phyloP scores from a whole-genome alignment of 2,888 invertebrate genomes.

The Falcaria lacertinaria region DNA sequence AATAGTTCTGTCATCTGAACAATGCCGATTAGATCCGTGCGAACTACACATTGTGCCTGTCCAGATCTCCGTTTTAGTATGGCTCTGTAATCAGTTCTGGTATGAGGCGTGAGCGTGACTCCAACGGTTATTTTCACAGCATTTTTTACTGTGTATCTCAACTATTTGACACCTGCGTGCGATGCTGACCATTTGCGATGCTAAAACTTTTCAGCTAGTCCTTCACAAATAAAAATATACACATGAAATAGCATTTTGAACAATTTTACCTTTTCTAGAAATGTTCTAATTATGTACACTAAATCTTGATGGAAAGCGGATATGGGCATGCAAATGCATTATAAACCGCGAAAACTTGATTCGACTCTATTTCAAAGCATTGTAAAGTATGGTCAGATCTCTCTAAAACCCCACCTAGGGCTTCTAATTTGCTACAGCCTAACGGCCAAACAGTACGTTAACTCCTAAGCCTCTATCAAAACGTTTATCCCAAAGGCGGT shows the following conservation, averaged over 20 bases:
- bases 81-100: not conserved
- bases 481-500: not conserved
- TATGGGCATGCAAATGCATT: too few species aligned
- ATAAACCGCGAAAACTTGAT: too few species aligned
- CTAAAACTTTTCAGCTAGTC: not conserved
- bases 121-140: not conserved
- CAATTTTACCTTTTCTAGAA: too few species aligned
- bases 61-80: not conserved
- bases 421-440: not conserved
- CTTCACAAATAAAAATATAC: not conserved
- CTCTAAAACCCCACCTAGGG: not conserved
- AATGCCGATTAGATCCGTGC: not conserved
- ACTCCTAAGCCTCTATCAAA: not conserved
- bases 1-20: too few species aligned
- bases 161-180: not conserved
- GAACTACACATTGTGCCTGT: not conserved
- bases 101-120: conserved; percentile 1
- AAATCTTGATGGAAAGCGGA: too few species aligned
- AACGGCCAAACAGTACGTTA: not conserved
- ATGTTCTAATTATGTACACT: too few species aligned
- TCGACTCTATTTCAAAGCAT: too few species aligned
- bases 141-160: not conserved
- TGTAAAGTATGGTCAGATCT: too few species aligned
- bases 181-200: not conserved
- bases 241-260: too few species aligned